Evolutionary conservation across 2,113 vertebrate genomes (phyloP), one percentile per base, ranked within the genome.

Genomic region (Prionailurus bengalensis): DNA sequence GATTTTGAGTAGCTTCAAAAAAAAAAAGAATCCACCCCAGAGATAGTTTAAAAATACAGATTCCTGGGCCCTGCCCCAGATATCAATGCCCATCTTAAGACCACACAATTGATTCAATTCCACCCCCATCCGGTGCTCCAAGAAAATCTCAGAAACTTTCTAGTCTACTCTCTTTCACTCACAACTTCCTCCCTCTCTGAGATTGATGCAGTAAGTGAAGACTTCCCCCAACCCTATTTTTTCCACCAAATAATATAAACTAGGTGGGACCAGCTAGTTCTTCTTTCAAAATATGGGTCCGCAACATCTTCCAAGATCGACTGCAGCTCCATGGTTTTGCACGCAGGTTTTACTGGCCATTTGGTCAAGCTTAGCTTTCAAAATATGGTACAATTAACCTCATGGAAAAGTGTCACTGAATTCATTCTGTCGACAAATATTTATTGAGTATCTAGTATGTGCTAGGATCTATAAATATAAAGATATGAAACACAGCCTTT

Each of bases 161-260:
- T 85, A 33, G 39, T 71, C 58, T 70, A 19, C 42, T 88, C 58
- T n/a, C 15, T 31, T 29, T 91, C n/a, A 31, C 17, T 36, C n/a
- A 81, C 6, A 83, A 55, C 36, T 29, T 15, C 36, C 55, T 71
- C 42, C 21, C 1, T 84, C 48, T 92, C 53, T 68, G 65, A 89
- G 68, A 55, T 19, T 19, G 19, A 66, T 42, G 29, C 86, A 31
- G 53, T 21, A 79, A 42, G 45, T 25, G 33, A 88, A 94, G 65
- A 51, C 19, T 39, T 91, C 29, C 61, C 10, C 16, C 19, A 83
- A 36, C 1, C 5, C 13, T 13, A 79, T 82, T 74, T 78, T 31
- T 97, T 70, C 33, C 89, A 36, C 36, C 91, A 90, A 87, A 94
- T 80, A 73, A 81, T 27, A 71, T 89, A 55, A 94, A 68, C 4